Evolutionary conservation across 1,140 invertebrate species (phyloP), one percentile per base, ranked within the genome.

Genomic region (Tetramorium parvispinum): DNA sequence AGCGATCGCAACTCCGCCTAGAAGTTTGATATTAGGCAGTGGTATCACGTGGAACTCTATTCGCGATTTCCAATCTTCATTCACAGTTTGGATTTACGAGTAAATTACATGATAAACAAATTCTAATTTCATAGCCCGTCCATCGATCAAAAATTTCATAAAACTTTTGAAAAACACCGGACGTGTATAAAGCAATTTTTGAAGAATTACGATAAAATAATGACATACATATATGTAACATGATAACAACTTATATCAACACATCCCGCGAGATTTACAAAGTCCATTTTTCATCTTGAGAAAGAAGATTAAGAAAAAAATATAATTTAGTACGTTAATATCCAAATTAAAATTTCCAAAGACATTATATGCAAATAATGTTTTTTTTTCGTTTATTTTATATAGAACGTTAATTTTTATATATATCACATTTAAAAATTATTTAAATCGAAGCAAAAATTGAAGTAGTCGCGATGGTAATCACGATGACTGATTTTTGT

Each of bases 31-130:
- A 70, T 70, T 24, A 51, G 37, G 61, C 61, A 21, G 21, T 51
- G 51, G 46, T 49, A 82, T 43, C 79, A 83, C 79, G 79, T 83
- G 79, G 79, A 59, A n/a, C 24, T 46, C n/a, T 11, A 27, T 46
- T 21, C 78, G 7, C 63, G 49, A 81, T 55, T 37, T 24, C 32
- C 21, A 43, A 51, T 43, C 61, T 21, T 79, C 59, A 46, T 13
- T 37, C 1, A 37, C 18, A 13, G 21, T 49, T 59, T 43, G 40
- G 13, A 46, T 32, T 8, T 24, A 40, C 43, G 79, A 57, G 21
- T 21, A 24, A 59, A 83, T 37, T 71, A 40, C 43, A 55, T 55
- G 10, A 71, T 11, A 16, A 37, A 81, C 4, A n/a, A 70, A 27
- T 55, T 43, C 11, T 1, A 18, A 78, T 32, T 65, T 51, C 0